A percentile compares a stretch with the other conserved stretches of the same genome.
These are phyloP conservation scores for Spinibarbus caldwelli DNA, from an alignment of 2,797 vertebrate species.

Conservation along the genomic window DNA sequence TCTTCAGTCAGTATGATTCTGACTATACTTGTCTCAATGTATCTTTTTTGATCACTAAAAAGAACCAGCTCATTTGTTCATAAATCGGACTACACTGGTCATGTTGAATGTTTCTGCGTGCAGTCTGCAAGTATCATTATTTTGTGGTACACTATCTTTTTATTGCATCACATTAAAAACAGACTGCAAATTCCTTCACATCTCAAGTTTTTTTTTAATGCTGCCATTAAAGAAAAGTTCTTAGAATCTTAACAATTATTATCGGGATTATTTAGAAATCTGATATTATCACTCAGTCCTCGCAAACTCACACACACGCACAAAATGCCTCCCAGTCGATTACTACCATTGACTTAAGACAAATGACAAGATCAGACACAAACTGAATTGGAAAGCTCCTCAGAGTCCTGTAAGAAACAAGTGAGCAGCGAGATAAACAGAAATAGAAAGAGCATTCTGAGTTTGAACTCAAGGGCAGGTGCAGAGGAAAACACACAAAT, in stretches of 20 bases:
- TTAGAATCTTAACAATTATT: neutral
- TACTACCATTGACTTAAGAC: slow-evolving; percentile 68
- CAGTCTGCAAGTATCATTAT: neutral
- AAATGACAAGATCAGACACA: slow-evolving; percentile 68
- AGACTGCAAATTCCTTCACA: neutral
- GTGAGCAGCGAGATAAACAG: neutral
- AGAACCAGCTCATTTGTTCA: neutral
- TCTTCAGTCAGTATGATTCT: no score
- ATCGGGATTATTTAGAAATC: neutral
- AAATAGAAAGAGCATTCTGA: slow-evolving; percentile 23
- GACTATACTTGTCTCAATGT: neutral
- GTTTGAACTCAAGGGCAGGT: slow-evolving; percentile 17
- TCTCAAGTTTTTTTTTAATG: neutral
- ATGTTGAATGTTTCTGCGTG: neutral
- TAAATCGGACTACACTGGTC: neutral
- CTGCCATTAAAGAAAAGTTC: neutral
- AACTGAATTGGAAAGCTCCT: slow-evolving; percentile 74
- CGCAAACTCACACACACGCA: slow-evolving; percentile 59
- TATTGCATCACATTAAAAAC: neutral
- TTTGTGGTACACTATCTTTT: neutral
- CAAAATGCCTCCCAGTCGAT: slow-evolving; percentile 76
- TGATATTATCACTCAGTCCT: neutral
- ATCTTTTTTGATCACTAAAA: neutral
- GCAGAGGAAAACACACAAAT: slow-evolving; percentile 11
- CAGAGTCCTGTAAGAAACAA: slow-evolving; percentile 43